phyloP scores from a whole-genome alignment of 2,113 vertebrate genomes.

The Camelus bactrianus region DNA sequence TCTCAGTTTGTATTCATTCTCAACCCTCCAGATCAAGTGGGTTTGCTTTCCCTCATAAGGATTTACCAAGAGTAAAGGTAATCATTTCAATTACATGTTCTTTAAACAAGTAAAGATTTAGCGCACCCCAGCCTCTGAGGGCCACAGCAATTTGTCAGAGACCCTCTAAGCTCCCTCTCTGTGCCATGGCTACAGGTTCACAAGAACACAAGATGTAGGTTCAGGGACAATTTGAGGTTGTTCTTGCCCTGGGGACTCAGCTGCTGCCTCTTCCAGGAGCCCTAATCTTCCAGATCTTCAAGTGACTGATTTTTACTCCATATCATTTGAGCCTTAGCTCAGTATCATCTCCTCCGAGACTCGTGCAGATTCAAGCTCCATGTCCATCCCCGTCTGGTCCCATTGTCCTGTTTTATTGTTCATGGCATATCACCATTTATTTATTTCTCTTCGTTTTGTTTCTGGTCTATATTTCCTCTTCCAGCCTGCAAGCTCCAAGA shows the following conservation, averaged over 20 bases:
- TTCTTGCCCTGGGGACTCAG: background rate
- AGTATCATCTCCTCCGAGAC: background rate
- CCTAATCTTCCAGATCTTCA: background rate
- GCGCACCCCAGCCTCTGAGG: background rate
- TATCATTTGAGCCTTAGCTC: background rate
- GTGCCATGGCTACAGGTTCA: background rate
- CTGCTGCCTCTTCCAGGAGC: background rate
- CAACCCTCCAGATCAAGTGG: background rate
- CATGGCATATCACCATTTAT: background rate
- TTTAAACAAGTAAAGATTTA: conserved; percentile 3
- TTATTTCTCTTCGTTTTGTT: background rate
- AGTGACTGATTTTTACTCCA: background rate
- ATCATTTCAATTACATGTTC: background rate
- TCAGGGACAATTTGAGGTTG: background rate
- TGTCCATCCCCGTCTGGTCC: rapidly evolving
- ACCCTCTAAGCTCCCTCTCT: background rate
- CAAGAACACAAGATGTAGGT: background rate
- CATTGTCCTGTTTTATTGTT: background rate
- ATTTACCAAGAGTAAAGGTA: background rate
- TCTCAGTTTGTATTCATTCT: background rate
- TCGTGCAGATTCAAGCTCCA: background rate
- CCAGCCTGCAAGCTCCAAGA: background rate
- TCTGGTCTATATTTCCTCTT: background rate
- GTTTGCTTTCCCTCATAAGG: background rate
- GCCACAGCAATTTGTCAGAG: background rate